A percentile compares a stretch with the other conserved stretches of the same genome.
Conservation (phyloP, 2,888 invertebrate genomes). For the Tetramorium bicarinatum region DNA sequence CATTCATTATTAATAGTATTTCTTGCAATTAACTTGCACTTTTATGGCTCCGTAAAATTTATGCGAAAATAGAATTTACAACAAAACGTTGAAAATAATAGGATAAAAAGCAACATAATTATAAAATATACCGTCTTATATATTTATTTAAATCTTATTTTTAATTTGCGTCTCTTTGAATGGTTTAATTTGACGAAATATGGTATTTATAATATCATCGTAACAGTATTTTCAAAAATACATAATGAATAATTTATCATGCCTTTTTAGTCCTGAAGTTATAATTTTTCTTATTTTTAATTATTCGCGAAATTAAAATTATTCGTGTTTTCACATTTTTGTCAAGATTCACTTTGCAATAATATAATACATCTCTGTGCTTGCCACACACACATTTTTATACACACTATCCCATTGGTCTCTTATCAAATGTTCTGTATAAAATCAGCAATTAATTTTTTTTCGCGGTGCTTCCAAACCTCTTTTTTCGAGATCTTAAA, state of each 20-base stretch:
- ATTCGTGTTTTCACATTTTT: background rate
- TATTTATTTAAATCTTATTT: background rate
- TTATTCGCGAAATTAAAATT: background rate
- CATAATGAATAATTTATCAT: background rate
- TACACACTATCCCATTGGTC: background rate
- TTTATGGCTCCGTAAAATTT: conserved; percentile 8
- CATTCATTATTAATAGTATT: background rate
- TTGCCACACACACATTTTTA: background rate
- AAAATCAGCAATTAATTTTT: conserved; percentile 42
- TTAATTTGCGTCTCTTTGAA: background rate
- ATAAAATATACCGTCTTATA: background rate
- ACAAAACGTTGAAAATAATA: background rate
- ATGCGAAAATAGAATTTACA: background rate
- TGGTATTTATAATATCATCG: background rate
- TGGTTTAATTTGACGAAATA: background rate
- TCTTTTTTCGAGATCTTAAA: conserved; percentile 12
- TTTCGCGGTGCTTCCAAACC: background rate
- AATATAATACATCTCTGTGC: background rate
- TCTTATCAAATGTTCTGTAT: conserved; percentile 38
- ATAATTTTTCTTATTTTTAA: background rate
- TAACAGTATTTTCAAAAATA: background rate
- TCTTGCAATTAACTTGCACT: no score
- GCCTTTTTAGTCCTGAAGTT: background rate
- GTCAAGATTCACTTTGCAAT: background rate
- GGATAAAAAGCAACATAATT: background rate